These are phyloP conservation scores for Manacus vitellinus DNA, from an alignment of 2,113 vertebrate species.

Conservation along the genomic window DNA sequence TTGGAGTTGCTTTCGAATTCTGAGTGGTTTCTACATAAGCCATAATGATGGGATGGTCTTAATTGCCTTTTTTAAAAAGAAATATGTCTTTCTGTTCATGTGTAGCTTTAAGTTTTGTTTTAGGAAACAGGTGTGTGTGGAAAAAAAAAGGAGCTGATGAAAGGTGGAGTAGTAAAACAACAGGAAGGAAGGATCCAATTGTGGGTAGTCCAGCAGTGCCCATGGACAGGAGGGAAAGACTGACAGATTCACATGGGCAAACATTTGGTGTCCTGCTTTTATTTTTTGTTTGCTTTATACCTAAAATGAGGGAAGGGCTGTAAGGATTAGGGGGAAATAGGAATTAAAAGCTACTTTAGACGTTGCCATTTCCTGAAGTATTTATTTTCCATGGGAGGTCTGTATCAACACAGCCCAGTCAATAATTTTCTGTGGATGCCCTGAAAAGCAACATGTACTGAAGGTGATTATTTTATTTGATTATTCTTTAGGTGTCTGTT, in stretches of 20 bases:
- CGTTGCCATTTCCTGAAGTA: not conserved
- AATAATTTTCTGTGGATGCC: not conserved
- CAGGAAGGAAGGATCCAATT: not conserved
- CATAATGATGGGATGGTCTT: not conserved
- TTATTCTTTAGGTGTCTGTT: not conserved
- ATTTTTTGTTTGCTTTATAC: not conserved
- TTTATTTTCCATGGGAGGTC: not conserved
- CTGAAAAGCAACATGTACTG: not conserved
- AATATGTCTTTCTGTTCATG: not conserved
- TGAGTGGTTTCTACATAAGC: conserved; percentile 9
- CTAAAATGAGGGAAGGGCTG: not conserved
- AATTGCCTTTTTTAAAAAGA: not conserved
- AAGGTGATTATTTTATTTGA: not conserved
- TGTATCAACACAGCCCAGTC: not conserved
- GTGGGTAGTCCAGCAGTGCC: not conserved
- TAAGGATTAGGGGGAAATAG: not conserved
- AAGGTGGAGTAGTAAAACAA: not conserved
- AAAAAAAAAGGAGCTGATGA: not conserved
- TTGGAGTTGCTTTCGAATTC: conserved; percentile 6
- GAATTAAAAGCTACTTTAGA: not conserved
- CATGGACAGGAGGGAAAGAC: not conserved
- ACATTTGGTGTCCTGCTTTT: not conserved
- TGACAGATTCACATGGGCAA: not conserved
- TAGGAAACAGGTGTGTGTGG: not conserved
- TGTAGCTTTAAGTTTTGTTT: not conserved